Conservation (phyloP, 2,888 invertebrate species). For the Sylvicola cinctus region DNA sequence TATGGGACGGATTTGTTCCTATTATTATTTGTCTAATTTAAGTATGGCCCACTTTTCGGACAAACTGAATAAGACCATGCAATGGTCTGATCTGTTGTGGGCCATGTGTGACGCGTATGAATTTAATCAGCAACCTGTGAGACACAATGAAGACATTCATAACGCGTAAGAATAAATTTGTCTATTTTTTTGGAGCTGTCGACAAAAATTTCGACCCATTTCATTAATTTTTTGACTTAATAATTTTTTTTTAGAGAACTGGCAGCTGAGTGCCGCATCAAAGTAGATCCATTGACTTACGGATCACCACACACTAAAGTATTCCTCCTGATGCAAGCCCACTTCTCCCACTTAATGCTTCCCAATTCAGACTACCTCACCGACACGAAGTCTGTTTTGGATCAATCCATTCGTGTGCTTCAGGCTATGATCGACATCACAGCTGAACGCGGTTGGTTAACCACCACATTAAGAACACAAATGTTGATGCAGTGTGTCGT, state of each 20-base stretch:
- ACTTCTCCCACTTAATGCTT: constrained; percentile 61
- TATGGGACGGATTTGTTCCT: constrained; percentile 85
- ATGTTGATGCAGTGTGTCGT: constrained; percentile 73
- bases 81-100: constrained; percentile 50
- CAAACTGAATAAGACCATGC: constrained; percentile 38
- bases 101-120: constrained; percentile 74
- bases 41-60: constrained; percentile 72
- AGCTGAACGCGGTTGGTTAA: constrained; percentile 79
- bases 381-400: constrained; percentile 90
- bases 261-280: constrained; percentile 49
- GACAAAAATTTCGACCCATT: background rate
- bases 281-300: constrained; percentile 48
- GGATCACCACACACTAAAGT: constrained; percentile 93
- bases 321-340: constrained; percentile 81
- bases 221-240: constrained; percentile 5
- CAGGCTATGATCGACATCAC: constrained; percentile 95
- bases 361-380: constrained; percentile 90
- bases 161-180: constrained; percentile 65
- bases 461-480: constrained; percentile 56
- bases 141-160: constrained; percentile 90
- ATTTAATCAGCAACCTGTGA: constrained; percentile 81
- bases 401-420: constrained; percentile 85
- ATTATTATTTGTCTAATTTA: constrained; percentile 85
- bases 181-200: background rate
- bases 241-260: constrained; percentile 41